A percentile compares a stretch with the other conserved stretches of the same genome.
These are phyloP conservation scores for Pristionchus entomophagus DNA, from an alignment of 2,888 invertebrate species.

Conservation along the genomic window DNA sequence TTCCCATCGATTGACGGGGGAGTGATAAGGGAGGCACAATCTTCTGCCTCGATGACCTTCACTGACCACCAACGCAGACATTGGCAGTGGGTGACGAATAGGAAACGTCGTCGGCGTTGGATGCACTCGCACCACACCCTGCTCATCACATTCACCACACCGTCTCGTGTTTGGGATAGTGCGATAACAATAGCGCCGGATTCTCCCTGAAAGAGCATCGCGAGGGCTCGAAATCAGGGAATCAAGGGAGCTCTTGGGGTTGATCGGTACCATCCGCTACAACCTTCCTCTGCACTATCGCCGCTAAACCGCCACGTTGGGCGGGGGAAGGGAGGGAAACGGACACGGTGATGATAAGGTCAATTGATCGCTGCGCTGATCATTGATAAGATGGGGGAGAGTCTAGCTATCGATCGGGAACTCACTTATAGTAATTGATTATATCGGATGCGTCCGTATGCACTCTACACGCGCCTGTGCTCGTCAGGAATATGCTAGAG, in stretches of 20 bases:
- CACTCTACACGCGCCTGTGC: no score
- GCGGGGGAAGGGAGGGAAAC: no score
- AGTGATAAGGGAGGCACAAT: not conserved
- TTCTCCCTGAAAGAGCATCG: no score
- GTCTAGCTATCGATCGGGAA: not conserved
- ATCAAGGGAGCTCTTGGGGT: no score
- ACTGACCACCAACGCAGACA: no score
- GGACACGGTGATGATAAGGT: not conserved
- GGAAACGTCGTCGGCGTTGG: conserved; percentile 9
- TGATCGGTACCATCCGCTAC: not conserved
- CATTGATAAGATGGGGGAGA: not conserved
- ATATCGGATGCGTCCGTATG: no score
- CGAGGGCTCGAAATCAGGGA: no score
- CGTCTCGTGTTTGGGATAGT: conserved; percentile 64
- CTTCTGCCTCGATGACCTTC: conserved; percentile 13
- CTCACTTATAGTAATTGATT: no score
- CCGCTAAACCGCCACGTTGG: conserved; percentile 9
- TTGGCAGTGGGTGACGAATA: conserved; percentile 25
- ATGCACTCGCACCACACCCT: conserved; percentile 25
- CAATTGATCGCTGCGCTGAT: no score
- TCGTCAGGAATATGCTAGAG: no score
- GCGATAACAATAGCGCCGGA: not conserved
- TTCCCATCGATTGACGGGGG: conserved; percentile 23
- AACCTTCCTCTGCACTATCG: not conserved
- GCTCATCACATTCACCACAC: conserved; percentile 73